Base-by-base conservation (phyloP, 2,888 invertebrate species). In the Heliconius hortense region DNA sequence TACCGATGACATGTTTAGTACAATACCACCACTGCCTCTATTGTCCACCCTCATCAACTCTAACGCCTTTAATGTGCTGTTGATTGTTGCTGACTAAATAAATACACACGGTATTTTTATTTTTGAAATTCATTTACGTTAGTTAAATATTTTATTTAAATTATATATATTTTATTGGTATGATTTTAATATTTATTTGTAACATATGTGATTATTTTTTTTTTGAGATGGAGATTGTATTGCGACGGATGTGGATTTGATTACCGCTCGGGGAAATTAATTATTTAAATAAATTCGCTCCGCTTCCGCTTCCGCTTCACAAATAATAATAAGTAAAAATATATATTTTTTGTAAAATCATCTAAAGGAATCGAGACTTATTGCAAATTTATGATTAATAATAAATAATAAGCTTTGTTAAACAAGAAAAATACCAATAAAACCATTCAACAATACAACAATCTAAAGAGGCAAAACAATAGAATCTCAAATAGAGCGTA, bases 1-100 rank as follows among this genome's bases (percentile, higher is more conserved):
- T 67, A 91, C 80, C 1, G 93, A 91, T 18, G 93, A 91, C 69
- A 93, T 86, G 79, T 93, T 93, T 35, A 93, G 78, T 7, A 93
- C 83, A 2, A 84, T 82, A 0, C 93, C 93, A 0, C 93, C 93
- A 21, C 68, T 80, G 0, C 91, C 90, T 2, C 88, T 89, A 75
- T 84, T 87, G 76, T 91, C 89, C 18, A 76, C 82, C 15, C 87
- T 85, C 91, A 93, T 92, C 35, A 85, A 80, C 24, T 88, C 87
- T 69, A 92, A 76, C 1, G 91, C 91, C 80, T 87, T 89, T 60
- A 86, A 80, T n/a, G 93, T 92, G 77, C 91, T 90, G 78, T 83
- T 84, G 15, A 92, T 87, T 59, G 90, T 89, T 18, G 89, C 93
- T 73, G 89, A 87, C 93, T 93, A 86, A 63, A 88, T 88, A 79